These are phyloP conservation scores for Drosophila subpulchrella DNA, from an alignment of 1,140 invertebrate genomes.

Conservation along the genomic window DNA sequence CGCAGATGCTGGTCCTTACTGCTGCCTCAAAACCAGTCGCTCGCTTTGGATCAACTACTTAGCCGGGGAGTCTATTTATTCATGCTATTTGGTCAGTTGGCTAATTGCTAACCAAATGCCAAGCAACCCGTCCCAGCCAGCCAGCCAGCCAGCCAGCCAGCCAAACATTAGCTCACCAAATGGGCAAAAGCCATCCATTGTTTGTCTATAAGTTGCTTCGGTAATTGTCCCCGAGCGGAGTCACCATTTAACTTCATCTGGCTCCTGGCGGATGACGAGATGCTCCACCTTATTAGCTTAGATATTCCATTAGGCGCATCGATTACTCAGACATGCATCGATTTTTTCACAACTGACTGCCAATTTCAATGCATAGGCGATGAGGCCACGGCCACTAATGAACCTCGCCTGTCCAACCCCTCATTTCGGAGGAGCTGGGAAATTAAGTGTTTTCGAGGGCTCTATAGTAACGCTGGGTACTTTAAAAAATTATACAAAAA, in stretches of 20 bases:
- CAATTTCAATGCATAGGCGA: constrained; percentile 82
- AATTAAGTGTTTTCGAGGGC: not conserved
- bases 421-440: not conserved
- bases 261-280: constrained; percentile 22
- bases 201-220: constrained; percentile 57
- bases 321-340: constrained; percentile 83
- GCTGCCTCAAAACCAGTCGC: constrained; percentile 25
- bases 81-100: constrained; percentile 72
- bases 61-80: constrained; percentile 67
- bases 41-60: constrained; percentile 56
- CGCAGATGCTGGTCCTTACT: constrained; percentile 40
- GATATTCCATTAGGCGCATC: constrained; percentile 80
- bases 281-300: constrained; percentile 70
- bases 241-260: constrained; percentile 26
- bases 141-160: constrained; percentile 8
- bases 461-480: not conserved
- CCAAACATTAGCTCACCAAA: constrained; percentile 76
- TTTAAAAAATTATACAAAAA: not conserved
- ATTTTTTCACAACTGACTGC: constrained; percentile 81
- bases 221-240: constrained; percentile 69
- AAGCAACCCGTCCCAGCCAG: constrained; percentile 14
- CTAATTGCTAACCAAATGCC: constrained; percentile 73
- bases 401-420: constrained; percentile 31
- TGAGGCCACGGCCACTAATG: constrained; percentile 66
- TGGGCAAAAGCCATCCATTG: constrained; percentile 69